Evolutionary conservation across 2,113 vertebrate genomes (phyloP).

Genomic region (Oreocharis arfaki): DNA sequence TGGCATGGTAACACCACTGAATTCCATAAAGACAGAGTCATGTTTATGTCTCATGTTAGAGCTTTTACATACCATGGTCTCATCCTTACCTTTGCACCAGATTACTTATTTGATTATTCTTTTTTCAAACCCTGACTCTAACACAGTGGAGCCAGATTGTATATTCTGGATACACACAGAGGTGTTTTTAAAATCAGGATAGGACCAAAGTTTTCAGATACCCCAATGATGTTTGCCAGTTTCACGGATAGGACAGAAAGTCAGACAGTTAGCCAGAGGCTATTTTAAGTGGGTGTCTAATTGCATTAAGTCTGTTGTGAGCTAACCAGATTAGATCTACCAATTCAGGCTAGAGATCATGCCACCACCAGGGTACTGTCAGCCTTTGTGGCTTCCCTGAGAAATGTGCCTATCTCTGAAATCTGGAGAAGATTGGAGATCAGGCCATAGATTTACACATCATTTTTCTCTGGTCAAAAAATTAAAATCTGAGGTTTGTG

Average conservation of each 20-base stretch:
- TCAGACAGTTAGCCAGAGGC: conserved; percentile 50
- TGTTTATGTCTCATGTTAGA: neutral
- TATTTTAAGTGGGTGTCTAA: conserved; percentile 46
- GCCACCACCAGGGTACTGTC: neutral
- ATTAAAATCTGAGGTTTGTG: neutral
- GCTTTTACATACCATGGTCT: neutral
- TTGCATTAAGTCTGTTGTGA: conserved; percentile 47
- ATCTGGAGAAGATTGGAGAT: neutral
- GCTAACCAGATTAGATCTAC: conserved; percentile 40
- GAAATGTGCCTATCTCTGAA: neutral
- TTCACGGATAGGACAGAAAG: conserved; percentile 12
- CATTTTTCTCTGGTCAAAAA: neutral
- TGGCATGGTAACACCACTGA: neutral
- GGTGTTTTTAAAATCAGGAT: neutral
- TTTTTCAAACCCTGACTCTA: neutral
- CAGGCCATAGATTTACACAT: neutral
- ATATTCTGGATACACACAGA: neutral
- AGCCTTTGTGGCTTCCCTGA: neutral
- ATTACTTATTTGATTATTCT: neutral
- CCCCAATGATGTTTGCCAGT: neutral
- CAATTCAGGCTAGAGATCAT: conserved; percentile 32
- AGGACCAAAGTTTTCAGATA: neutral
- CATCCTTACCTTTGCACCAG: neutral
- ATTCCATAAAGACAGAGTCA: conserved; percentile 23
- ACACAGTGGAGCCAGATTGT: neutral